These are phyloP conservation scores for Drosophila anceps DNA, from an alignment of 2,888 invertebrate species.

Conservation along the genomic window DNA sequence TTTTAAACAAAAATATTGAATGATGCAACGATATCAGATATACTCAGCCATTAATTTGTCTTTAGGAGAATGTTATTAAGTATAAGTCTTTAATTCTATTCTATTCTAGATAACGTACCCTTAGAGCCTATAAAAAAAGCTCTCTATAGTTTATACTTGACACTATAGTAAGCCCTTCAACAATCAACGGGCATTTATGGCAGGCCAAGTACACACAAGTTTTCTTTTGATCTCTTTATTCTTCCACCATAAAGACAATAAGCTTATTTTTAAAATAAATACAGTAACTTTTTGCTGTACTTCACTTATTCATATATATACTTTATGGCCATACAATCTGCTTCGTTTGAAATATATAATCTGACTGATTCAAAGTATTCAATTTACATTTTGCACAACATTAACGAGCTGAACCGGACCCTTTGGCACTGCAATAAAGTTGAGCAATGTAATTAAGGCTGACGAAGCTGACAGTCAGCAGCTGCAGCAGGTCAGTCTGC, in stretches of 20 bases:
- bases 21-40: too few relatives aligned
- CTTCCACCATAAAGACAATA: neutral
- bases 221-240: neutral
- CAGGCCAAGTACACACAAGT: too few relatives aligned
- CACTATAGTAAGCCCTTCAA: too few relatives aligned
- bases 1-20: too few relatives aligned
- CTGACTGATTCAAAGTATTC: constrained; percentile 36
- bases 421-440: constrained; percentile 34
- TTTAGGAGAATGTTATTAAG: too few relatives aligned
- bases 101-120: too few relatives aligned
- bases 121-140: too few relatives aligned
- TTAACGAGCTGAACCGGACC: constrained; percentile 37
- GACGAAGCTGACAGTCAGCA: constrained; percentile 30
- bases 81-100: too few relatives aligned
- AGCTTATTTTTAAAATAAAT: neutral
- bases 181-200: too few relatives aligned
- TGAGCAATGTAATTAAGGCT: constrained; percentile 66
- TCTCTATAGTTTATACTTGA: too few relatives aligned
- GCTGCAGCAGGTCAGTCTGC: constrained; percentile 39
- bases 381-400: constrained; percentile 49
- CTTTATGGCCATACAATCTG: neutral
- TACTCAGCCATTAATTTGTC: too few relatives aligned
- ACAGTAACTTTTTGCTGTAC: neutral
- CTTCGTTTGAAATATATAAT: neutral
- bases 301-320: neutral